Evolutionary conservation across 2,888 invertebrate genomes (phyloP), one percentile per base, ranked within the genome.

Genomic region (Ormyrus pomaceus): DNA sequence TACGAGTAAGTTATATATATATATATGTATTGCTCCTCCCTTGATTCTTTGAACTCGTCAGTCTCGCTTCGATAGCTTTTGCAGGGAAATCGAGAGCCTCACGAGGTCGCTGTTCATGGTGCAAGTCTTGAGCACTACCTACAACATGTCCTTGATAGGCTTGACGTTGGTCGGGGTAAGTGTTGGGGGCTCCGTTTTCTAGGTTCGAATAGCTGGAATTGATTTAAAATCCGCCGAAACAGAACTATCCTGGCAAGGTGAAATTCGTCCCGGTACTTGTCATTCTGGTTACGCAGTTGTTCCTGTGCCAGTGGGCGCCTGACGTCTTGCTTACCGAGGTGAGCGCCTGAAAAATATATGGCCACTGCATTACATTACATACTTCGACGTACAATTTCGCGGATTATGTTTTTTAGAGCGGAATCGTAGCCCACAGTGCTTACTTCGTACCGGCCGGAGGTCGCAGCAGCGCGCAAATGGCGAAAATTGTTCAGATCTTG

Each of bases 401-500:
- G 19, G 19, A 19, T n/a, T n/a, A n/a, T 19, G 1, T 1, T 19
- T 19, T 19, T 19, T 19, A 19, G 19, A 19, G 19, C 19, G 19
- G 19, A 19, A 19, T 19, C 19, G 19, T 19, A 1, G 19, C 19
- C 1, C 19, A 19, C 19, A 19, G 19, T 19, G 19, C 19, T 19
- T 19, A 19, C 19, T 34, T 34, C 3, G 34, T 34, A 34, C 4
- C 34, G 1, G 1, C 1, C 19, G 19, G 19, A 19, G 19, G 19
- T 19, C 19, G 19, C 19, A 19, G 1, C 19, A 19, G 19, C 19
- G 19, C 19, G 19, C 0, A 19, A 19, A 1, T 19, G 19, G 19
- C 19, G 19, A 56, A 53, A 56, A 6, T 69, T 3, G n/a, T 69
- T 9, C 58, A 69, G 11, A 83, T 87, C 45, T 80, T 87, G 45